Evolutionary conservation across 2,113 vertebrate species (phyloP).

Genomic region (Cyprinodon tularosa): DNA sequence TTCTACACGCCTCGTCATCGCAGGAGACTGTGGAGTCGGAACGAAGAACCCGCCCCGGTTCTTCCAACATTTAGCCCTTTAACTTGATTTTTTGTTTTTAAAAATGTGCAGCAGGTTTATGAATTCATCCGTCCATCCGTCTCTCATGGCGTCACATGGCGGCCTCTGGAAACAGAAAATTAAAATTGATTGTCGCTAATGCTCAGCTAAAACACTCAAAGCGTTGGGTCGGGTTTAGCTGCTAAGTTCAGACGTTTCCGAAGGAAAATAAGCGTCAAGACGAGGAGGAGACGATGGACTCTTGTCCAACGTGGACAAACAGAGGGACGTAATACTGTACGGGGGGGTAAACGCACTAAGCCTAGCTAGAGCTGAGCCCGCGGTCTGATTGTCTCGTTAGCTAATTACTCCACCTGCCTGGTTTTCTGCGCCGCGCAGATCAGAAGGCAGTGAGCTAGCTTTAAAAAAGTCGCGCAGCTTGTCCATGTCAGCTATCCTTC

Average conservation of each 20-base stretch:
- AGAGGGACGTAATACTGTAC: constrained; percentile 32
- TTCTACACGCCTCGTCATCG: constrained; percentile 36
- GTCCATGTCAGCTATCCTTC: neutral
- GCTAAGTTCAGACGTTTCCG: neutral
- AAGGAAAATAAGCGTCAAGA: neutral
- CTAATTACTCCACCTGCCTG: constrained; percentile 2
- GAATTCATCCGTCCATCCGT: neutral
- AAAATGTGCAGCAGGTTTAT: constrained; percentile 35
- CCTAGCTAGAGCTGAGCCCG: too few species aligned
- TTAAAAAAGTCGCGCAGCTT: neutral
- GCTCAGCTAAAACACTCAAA: constrained; percentile 1
- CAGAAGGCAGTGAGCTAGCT: neutral
- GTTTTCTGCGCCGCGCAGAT: neutral
- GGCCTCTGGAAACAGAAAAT: neutral
- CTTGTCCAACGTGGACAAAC: neutral
- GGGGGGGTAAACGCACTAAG: neutral
- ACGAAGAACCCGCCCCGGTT: constrained; percentile 1
- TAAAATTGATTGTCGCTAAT: constrained; percentile 59
- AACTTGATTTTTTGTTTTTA: constrained; percentile 15
- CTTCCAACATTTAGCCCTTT: constrained; percentile 33
- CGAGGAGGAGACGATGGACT: too few species aligned
- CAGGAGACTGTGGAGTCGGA: neutral
- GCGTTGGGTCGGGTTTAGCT: neutral
- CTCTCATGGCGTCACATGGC: neutral
- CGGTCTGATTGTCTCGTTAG: neutral